Conservation (phyloP, 2,113 vertebrate species). For the Salvelinus alpinus region DNA sequence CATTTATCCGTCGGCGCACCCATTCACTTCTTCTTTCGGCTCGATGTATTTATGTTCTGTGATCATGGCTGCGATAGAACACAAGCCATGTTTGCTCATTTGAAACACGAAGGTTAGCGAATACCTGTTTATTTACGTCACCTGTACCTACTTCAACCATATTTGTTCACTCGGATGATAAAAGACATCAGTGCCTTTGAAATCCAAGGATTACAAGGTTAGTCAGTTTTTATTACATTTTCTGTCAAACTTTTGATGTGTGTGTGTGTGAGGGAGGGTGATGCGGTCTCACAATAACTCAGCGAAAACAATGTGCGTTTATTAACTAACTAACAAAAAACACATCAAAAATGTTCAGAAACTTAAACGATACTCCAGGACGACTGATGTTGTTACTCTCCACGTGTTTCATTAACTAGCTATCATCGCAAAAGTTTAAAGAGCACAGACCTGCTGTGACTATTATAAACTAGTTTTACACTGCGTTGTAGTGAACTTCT, state of each 20-base stretch:
- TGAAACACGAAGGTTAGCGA: slow-evolving; percentile 77
- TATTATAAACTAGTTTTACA: slow-evolving; percentile 13
- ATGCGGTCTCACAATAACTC: slow-evolving; percentile 62
- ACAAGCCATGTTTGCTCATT: slow-evolving; percentile 83
- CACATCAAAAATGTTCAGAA: slow-evolving; percentile 35
- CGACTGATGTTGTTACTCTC: background rate
- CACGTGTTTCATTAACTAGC: background rate
- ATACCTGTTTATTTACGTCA: slow-evolving; percentile 71
- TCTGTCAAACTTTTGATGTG: slow-evolving; percentile 65
- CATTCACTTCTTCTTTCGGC: slow-evolving; percentile 69
- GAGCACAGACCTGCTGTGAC: background rate
- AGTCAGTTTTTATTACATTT: slow-evolving; percentile 57
- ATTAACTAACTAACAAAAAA: slow-evolving; percentile 68
- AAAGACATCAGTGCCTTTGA: slow-evolving; percentile 46
- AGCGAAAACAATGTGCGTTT: slow-evolving; percentile 74
- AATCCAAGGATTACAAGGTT: slow-evolving; percentile 66
- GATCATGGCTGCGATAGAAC: slow-evolving; percentile 77
- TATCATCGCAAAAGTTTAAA: too few species aligned
- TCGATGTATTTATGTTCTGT: slow-evolving; percentile 69
- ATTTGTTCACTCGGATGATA: slow-evolving; percentile 46
- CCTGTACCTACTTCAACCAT: slow-evolving; percentile 47
- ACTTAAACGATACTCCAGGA: background rate
- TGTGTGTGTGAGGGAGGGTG: slow-evolving; percentile 61
- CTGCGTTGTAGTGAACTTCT: slow-evolving; percentile 32
- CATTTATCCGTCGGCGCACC: background rate